These are phyloP conservation scores for Meghimatium bilineatum DNA, from an alignment of 2,888 invertebrate species.

Conservation along the genomic window DNA sequence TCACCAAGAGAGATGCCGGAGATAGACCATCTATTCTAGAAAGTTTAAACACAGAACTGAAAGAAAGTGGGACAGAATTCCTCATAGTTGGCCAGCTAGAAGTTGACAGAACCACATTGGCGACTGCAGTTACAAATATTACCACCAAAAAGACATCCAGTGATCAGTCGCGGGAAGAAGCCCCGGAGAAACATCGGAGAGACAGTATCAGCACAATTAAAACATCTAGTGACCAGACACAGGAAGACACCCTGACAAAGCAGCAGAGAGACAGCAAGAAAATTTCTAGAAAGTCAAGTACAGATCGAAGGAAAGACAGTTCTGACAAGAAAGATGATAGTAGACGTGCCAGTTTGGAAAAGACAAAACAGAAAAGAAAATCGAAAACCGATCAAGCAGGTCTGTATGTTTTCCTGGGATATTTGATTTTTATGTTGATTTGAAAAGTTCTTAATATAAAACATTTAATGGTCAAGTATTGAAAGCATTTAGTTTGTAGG, in stretches of 20 bases:
- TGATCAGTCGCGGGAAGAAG: too few species aligned
- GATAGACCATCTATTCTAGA: slow-evolving; percentile 33
- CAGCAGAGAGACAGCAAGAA: neutral
- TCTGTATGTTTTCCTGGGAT: neutral
- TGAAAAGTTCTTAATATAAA: too few species aligned
- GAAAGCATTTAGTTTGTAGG: too few species aligned
- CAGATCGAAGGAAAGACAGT: neutral
- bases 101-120: neutral
- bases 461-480: too few species aligned
- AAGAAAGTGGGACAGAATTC: slow-evolving; percentile 44
- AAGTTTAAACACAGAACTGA: slow-evolving; percentile 43
- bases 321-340: neutral
- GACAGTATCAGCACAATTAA: too few species aligned
- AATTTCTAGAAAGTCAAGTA: neutral
- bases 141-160: too few species aligned
- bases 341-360: neutral
- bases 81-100: slow-evolving; percentile 46
- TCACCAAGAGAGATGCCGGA: neutral
- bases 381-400: neutral
- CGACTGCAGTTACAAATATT: neutral
- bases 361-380: neutral
- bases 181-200: too few species aligned
- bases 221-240: too few species aligned
- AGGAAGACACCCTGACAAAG: too few species aligned
- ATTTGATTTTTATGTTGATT: too few species aligned